Base-by-base conservation (phyloP, 2,888 invertebrate species). In the Craniophora ligustri region DNA sequence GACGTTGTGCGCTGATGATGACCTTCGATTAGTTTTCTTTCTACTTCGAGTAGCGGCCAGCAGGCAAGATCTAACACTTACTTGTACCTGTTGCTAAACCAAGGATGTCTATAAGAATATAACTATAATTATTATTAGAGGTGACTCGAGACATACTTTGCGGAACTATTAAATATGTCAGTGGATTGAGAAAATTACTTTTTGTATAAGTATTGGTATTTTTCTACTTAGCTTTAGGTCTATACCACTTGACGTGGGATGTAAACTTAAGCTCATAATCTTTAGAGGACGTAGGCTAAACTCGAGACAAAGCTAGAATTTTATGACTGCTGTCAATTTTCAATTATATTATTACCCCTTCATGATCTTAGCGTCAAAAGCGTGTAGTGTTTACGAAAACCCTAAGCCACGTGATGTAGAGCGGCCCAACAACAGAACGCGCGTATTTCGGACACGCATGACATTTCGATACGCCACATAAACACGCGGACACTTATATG, bases 401-500 rank as follows among this genome's bases (percentile, higher is more conserved):
- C 32, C 11, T 4, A 5, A 28, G n/a, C 32, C 13, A 10, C 10
- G 23, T 23, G 19, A 10, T 5, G 7, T 14, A 40, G 15, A 31
- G 2, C 19, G 10, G 8, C 30, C 18, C 7, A 7, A 42, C 31
- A 18, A 8, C 11, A 32, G 21, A 21, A 8, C 13, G 42, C 34
- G 7, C 4, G 15, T 19, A 14, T 26, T 13, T 31, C 7, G 21
- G 31, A 66, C 35, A 28, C 45, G 51, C 42, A 34, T 59, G 48
- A 55, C 50, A 39, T 63, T 63, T 32, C 40, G 48, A 23, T 26
- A 67, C 62, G 50, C 40, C 28, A 13, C 19, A 41, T 60, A 51
- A 41, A 60, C 58, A 69, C 38, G 14, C 21, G 5, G 66, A 46
- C 58, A 34, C 31, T 38, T 45, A 38, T 41, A 71, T 78, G 72